Evolutionary conservation across 2,113 vertebrate species (phyloP).

Genomic region (Myocastor coypus): DNA sequence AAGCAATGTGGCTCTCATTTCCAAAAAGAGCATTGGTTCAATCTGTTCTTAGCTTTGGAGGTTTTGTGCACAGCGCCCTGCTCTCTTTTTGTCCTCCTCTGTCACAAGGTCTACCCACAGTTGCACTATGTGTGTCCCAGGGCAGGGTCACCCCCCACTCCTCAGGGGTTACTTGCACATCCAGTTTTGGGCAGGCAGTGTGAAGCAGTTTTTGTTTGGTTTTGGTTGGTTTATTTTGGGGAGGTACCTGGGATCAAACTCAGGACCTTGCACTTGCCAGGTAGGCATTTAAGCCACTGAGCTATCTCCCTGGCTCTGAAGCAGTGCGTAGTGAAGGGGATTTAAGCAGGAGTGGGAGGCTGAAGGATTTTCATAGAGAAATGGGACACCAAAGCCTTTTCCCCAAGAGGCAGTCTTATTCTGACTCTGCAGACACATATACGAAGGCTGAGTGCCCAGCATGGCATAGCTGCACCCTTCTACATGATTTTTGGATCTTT

Average conservation of each 20-base stretch:
- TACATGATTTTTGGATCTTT: not conserved
- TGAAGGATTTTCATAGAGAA: not conserved
- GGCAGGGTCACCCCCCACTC: not conserved
- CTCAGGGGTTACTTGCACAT: not conserved
- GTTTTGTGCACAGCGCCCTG: not conserved
- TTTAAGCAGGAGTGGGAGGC: constrained; percentile 2
- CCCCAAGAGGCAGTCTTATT: not conserved
- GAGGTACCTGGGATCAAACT: no score
- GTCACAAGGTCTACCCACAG: not conserved
- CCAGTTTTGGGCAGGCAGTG: not conserved
- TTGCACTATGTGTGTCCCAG: not conserved
- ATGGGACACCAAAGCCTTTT: not conserved
- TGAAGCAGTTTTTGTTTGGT: not conserved
- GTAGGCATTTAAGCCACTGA: no score
- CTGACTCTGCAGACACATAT: not conserved
- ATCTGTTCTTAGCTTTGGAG: not conserved
- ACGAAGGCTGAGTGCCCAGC: not conserved
- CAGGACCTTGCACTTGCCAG: no score
- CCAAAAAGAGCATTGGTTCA: not conserved
- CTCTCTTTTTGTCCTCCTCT: not conserved
- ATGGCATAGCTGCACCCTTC: not conserved
- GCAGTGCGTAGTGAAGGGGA: not conserved
- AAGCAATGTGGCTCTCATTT: not conserved
- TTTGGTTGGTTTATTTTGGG: no score
- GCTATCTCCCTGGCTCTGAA: not conserved